phyloP scores from a whole-genome alignment of 1,140 invertebrate genomes.

The Listronotus bonariensis region DNA sequence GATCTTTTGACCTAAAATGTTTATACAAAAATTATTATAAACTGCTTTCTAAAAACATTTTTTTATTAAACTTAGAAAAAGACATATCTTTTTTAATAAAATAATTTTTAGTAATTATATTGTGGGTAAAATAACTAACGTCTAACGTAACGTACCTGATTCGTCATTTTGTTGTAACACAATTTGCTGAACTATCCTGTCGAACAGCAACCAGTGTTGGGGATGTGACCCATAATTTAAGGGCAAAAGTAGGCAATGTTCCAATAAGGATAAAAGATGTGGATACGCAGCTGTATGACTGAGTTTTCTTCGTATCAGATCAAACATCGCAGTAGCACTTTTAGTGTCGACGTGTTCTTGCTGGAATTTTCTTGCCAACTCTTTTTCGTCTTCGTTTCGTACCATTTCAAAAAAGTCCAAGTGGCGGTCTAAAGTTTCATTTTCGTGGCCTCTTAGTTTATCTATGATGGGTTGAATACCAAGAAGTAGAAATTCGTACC shows the following conservation, averaged over 20 bases:
- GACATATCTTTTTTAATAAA: too few relatives aligned
- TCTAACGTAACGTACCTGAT: slow-evolving; percentile 15
- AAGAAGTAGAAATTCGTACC: slow-evolving; percentile 96
- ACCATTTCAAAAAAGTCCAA: slow-evolving; percentile 99
- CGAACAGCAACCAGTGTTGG: slow-evolving; percentile 92
- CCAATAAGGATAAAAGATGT: slow-evolving; percentile 88
- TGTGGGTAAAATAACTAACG: not conserved
- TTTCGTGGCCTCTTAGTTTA: slow-evolving; percentile 89
- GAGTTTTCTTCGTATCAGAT: slow-evolving; percentile 86
- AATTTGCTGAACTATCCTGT: slow-evolving; percentile 95
- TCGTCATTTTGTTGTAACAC: slow-evolving; percentile 76
- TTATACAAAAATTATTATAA: too few relatives aligned
- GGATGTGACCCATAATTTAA: slow-evolving; percentile 80
- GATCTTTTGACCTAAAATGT: slow-evolving; percentile 61
- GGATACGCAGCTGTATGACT: slow-evolving; percentile 92
- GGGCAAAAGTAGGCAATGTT: slow-evolving; percentile 90
- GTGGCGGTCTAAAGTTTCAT: slow-evolving; percentile 90
- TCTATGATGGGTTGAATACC: slow-evolving; percentile 96
- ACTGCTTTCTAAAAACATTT: too few relatives aligned
- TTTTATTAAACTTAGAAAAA: too few relatives aligned
- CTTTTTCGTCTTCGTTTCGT: slow-evolving; percentile 93
- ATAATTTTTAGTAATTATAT: too few relatives aligned
- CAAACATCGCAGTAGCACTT: slow-evolving; percentile 93
- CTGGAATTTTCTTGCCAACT: slow-evolving; percentile 88
- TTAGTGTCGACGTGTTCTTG: slow-evolving; percentile 93